Evolutionary conservation across 2,797 vertebrate species (phyloP).

Genomic region (Anas acuta): DNA sequence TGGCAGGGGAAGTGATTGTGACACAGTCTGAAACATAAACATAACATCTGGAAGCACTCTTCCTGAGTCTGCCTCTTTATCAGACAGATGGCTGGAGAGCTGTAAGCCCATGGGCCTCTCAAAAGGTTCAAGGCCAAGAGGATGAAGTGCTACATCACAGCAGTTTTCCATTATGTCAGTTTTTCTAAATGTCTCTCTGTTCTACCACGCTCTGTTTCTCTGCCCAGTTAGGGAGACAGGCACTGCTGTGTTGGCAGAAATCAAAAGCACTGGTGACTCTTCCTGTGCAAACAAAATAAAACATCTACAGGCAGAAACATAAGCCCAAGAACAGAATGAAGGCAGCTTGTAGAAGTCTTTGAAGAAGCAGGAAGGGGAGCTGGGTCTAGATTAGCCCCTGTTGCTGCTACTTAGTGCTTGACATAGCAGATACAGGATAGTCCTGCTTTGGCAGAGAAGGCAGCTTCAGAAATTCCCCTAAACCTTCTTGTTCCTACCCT

Average conservation of each 20-base stretch:
- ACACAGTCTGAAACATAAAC: neutral
- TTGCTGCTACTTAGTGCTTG: neutral
- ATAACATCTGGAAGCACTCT: slow-evolving; percentile 5
- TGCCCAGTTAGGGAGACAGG: accelerated
- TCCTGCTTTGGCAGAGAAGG: neutral
- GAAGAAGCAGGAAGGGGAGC: neutral
- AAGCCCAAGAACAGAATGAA: neutral
- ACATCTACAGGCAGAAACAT: neutral
- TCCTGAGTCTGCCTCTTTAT: slow-evolving; percentile 24
- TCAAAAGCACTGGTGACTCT: neutral
- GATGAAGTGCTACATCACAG: slow-evolving; percentile 20
- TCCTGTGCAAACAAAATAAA: neutral
- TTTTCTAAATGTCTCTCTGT: neutral
- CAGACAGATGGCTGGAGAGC: slow-evolving; percentile 20
- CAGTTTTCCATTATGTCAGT: neutral
- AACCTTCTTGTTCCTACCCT: neutral
- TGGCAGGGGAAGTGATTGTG: neutral
- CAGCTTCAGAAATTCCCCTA: neutral
- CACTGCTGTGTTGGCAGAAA: neutral
- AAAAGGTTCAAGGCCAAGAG: slow-evolving; percentile 35
- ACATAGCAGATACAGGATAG: accelerated
- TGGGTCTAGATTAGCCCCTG: neutral
- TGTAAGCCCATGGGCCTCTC: neutral
- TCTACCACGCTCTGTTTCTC: neutral
- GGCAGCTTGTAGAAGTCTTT: neutral